Evolutionary conservation across 2,113 vertebrate genomes (phyloP), one percentile per base, ranked within the genome.

Genomic region (Odocoileus virginianus): DNA sequence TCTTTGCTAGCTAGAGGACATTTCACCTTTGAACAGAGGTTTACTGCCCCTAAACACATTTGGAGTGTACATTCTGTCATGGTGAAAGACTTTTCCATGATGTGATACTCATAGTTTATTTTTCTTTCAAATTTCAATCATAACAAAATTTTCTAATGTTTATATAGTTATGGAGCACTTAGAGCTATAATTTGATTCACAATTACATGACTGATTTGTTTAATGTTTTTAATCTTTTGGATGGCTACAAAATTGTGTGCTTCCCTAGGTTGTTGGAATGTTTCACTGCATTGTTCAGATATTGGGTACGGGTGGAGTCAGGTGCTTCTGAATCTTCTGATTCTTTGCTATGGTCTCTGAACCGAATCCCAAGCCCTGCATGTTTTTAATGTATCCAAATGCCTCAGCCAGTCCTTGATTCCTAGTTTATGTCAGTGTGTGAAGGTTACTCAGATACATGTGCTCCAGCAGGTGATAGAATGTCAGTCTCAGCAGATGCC

Each of bases 401-500:
- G 47, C 28, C 47, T 78, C 14, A 89, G 30, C 50, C 3, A 84
- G 64, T 76, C 33, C 87, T 83, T 85, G 19, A 92, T 95, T 96
- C 40, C 54, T 47, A 95, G 61, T 74, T 96, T 91, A 91, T 88
- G 89, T 96, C 74, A 96, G 23, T 83, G 23, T 25, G 47, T 71
- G 76, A 94, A 94, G 95, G 60, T 91, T 94, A 89, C 96, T 98
- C 50, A 74, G 78, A 87, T 97, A 89, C 89, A 89, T 81, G 61
- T 91, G 25, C 54, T 64, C 71, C 71, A 94, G 87, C 45, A 97
- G 64, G 54, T 96, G 96, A 92, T 95, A 19, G 61, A 91, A 96
- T 94, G 90, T 85, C 83, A 95, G n/a, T 96, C 93, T 98, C 94
- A 97, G 89, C 61, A 97, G 90, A 94, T 84, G 87, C 82, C 96